These are phyloP conservation scores for Karalla daura DNA, from an alignment of 2,797 vertebrate species.

Conservation along the genomic window DNA sequence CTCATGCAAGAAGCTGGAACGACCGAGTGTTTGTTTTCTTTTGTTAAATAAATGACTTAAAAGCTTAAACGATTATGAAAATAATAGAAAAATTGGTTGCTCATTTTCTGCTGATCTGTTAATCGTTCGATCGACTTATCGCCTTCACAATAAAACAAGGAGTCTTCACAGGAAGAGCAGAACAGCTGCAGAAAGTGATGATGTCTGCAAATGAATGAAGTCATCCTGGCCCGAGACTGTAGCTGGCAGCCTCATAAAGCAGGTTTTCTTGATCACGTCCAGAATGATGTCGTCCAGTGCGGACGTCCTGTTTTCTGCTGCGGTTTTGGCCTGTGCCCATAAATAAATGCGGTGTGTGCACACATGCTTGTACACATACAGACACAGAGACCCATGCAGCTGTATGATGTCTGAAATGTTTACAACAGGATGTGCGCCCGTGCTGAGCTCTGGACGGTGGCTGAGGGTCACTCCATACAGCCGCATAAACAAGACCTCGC, in stretches of 20 bases:
- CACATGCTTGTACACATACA: slow-evolving; percentile 26
- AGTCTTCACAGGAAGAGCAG: slow-evolving; percentile 4
- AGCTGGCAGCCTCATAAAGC: slow-evolving; percentile 46
- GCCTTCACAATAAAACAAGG: slow-evolving; percentile 8
- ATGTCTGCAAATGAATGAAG: slow-evolving; percentile 49
- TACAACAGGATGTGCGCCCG: slow-evolving; percentile 73
- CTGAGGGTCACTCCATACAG: slow-evolving; percentile 61
- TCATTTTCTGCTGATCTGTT: neutral
- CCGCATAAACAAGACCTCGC: slow-evolving; percentile 68
- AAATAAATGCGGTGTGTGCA: slow-evolving; percentile 30
- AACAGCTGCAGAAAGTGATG: slow-evolving; percentile 32
- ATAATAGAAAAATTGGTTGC: neutral
- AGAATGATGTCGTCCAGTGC: slow-evolving; percentile 14
- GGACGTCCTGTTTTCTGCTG: slow-evolving; percentile 47
- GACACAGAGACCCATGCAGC: slow-evolving; percentile 62
- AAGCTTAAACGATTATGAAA: neutral
- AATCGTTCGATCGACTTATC: neutral
- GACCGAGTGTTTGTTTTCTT: neutral
- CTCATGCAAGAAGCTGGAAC: neutral
- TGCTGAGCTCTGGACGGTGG: slow-evolving; percentile 43
- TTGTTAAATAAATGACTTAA: neutral
- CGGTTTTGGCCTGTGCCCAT: slow-evolving; percentile 32
- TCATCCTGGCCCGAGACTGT: slow-evolving; percentile 37
- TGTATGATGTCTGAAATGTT: slow-evolving; percentile 72
- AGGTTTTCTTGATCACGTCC: slow-evolving; percentile 44